phyloP scores from a whole-genome alignment of 2,113 vertebrate species.

The Sterrhoptilus dennistouni region DNA sequence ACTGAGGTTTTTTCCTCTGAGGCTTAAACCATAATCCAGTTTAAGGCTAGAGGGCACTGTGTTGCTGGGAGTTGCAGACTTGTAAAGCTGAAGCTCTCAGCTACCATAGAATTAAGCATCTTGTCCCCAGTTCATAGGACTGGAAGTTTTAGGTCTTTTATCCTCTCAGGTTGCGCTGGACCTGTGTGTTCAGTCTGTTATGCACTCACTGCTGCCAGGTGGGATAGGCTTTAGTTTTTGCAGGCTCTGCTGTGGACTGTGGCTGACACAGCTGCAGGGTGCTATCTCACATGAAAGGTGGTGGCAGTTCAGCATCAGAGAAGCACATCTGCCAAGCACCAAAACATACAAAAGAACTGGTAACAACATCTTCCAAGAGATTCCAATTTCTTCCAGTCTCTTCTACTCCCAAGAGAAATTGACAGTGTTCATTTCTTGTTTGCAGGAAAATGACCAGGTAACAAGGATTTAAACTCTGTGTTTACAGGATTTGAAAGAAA shows the following conservation, averaged over 20 bases:
- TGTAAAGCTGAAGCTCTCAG: not conserved
- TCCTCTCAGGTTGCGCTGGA: not conserved
- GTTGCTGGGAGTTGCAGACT: not conserved
- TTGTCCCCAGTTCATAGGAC: not conserved
- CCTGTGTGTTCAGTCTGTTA: rapidly evolving
- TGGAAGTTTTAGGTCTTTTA: not conserved
- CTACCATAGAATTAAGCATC: not conserved
- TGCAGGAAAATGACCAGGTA: not conserved
- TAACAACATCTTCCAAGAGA: not conserved
- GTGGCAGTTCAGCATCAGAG: not conserved
- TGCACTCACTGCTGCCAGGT: not conserved
- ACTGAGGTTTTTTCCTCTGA: not conserved
- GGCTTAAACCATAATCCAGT: not conserved
- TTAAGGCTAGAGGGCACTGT: constrained; percentile 63
- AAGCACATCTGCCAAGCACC: not conserved
- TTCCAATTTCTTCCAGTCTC: not conserved
- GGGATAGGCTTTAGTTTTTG: not conserved
- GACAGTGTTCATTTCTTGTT: not conserved
- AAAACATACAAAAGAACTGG: not conserved
- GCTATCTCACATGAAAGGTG: not conserved
- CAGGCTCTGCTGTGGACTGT: not conserved
- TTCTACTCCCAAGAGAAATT: rapidly evolving
- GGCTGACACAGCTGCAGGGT: not conserved
- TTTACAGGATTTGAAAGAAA: not conserved
- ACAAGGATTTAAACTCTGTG: not conserved